Evolutionary conservation across 2,113 vertebrate genomes (phyloP), one percentile per base, ranked within the genome.

Genomic region (Microtus oregoni): DNA sequence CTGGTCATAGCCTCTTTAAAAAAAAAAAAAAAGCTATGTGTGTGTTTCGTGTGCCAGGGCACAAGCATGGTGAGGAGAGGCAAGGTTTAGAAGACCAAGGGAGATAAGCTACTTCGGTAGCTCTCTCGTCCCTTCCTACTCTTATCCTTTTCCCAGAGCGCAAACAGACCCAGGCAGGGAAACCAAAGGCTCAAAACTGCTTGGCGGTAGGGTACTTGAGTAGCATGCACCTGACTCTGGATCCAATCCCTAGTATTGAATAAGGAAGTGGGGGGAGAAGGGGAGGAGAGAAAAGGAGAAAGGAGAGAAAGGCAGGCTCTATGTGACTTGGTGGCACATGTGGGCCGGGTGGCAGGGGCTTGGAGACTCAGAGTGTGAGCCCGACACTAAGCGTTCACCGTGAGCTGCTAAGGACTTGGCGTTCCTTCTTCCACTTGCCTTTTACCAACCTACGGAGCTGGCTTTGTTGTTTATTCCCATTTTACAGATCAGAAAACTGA

Each of bases 401-500:
- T 3, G 5, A 44, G 5, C 24, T 17, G 77, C 30, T 88, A 86
- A 92, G 26, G 38, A 26, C 61, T n/a, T 86, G 52, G 32, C 70
- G 30, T 44, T 38, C 12, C 15, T 78, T 44, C 32, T 75, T 86
- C 91, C 30, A 50, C 61, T 75, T 67, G 78, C 70, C 67, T 92
- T 91, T 86, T 72, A 70, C 58, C 47, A 81, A 32, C 32, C 17
- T 63, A 4, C 85, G 52, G 91, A 47, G 11, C 75, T 0, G 10
- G 35, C 67, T 83, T 65, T 86, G 12, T 55, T 50, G 55, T 63
- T 96, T 67, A 83, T 38, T 90, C 41, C 68, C 75, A 87, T 95
- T 94, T 89, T 86, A 82, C 68, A 52, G 95, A 68, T 28, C n/a
- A 96, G 32, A 35, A 92, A 94, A 89, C 41, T 32, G 94, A 97